Evolutionary conservation across 2,113 vertebrate species (phyloP), one percentile per base, ranked within the genome.

Genomic region (Chloropsis hardwickii): DNA sequence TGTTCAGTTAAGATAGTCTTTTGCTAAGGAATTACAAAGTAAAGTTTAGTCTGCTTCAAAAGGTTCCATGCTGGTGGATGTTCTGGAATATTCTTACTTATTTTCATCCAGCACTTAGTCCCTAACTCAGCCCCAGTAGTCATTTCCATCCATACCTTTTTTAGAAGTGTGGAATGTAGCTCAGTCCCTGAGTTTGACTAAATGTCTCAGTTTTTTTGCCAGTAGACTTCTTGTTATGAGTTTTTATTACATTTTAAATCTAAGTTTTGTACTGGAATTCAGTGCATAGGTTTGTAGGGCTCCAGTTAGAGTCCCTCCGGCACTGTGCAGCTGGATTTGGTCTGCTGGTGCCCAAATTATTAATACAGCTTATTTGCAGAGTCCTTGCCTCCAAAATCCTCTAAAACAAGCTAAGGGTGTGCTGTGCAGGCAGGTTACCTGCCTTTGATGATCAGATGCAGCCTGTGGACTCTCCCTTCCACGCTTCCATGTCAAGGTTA

Each of bases 401-500:
- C 45, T 14, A 12, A 40, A 65, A 60, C 17, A 48, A 29, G 23
- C 21, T 35, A 22, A 69, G 13, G 16, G 21, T 48, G 65, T 37
- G 27, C 70, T 90, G 37, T 37, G n/a, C 56, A 70, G 54, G 69
- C 29, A 35, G 37, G 28, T 57, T 78, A 33, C 22, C 40, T 85
- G 37, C 40, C 47, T 85, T 33, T 84, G 35, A 70, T 51, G 14
- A 71, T 70, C 22, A 53, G 12, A 33, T 50, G 7, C 53, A 78
- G 31, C 47, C 35, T 85, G 19, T 37, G 53, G 42, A 22, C 56
- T 83, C 61, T 67, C 44, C 42, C 16, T 5, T 80, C 37, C 12
- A 8, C 0, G 0, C 24, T 81, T 73, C 14, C 11, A 27, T 11
- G 9, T 62, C 12, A 47, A 29, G 19, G 37, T 51, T 42, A 58